phyloP scores from a whole-genome alignment of 1,140 invertebrate species.

The Idris sp. region DNA sequence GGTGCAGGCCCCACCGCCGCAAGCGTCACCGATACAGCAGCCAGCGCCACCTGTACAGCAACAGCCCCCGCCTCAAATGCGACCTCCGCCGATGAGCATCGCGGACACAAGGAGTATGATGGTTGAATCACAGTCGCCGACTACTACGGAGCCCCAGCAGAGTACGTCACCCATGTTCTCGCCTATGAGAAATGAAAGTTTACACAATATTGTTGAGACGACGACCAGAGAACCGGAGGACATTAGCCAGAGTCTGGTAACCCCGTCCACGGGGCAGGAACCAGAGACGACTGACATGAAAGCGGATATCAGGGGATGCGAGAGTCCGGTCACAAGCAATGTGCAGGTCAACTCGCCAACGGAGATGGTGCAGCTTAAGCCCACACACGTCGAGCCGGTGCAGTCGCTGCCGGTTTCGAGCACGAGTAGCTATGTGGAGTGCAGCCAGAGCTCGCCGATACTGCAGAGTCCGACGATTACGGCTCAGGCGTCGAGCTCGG shows the following conservation, averaged over 20 bases:
- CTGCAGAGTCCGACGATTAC: constrained; percentile 57
- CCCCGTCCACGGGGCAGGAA: constrained; percentile 56
- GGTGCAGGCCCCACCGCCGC: too few species aligned
- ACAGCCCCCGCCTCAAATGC: constrained; percentile 65
- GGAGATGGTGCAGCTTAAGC: constrained; percentile 59
- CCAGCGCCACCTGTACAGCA: too few species aligned
- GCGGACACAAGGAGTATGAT: constrained; percentile 53
- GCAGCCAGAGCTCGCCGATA: constrained; percentile 63
- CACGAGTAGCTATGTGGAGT: constrained; percentile 73
- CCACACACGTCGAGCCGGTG: constrained; percentile 69
- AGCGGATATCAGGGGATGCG: constrained; percentile 51
- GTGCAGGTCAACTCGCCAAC: constrained; percentile 63
- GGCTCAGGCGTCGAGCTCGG: constrained; percentile 54
- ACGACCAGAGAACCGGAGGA: constrained; percentile 70
- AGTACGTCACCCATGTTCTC: constrained; percentile 66
- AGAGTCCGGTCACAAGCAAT: constrained; percentile 68
- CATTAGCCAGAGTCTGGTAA: constrained; percentile 64
- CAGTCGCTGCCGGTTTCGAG: constrained; percentile 74
- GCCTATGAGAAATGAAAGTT: constrained; percentile 70
- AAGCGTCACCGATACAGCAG: too few species aligned
- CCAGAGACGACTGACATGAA: constrained; percentile 63
- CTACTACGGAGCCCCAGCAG: constrained; percentile 65
- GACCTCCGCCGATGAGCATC: constrained; percentile 65
- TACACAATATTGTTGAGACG: constrained; percentile 71
- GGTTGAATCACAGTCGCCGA: constrained; percentile 66